Conservation (phyloP, 2,113 vertebrate species). For the Euleptes europaea region DNA sequence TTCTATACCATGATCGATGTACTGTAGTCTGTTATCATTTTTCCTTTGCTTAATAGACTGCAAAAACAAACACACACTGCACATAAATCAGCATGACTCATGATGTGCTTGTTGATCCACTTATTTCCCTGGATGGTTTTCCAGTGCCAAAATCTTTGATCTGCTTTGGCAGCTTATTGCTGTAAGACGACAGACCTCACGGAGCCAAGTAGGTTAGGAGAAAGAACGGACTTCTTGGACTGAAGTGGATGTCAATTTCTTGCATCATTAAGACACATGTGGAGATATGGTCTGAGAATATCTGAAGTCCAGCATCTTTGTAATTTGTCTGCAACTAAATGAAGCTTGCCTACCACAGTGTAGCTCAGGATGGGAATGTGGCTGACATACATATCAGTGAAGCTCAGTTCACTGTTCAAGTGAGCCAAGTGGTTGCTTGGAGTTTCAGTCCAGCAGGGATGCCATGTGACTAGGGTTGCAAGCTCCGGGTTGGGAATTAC, state of each 20-base stretch:
- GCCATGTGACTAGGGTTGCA: too few relatives aligned
- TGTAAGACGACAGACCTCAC: not conserved
- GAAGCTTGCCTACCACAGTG: too few relatives aligned
- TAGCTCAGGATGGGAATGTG: too few relatives aligned
- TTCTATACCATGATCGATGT: not conserved
- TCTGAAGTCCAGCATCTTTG: not conserved
- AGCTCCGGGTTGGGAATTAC: too few relatives aligned
- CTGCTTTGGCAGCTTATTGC: not conserved
- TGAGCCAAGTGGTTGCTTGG: too few relatives aligned
- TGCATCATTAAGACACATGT: not conserved
- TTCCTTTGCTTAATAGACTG: slow-evolving; percentile 4
- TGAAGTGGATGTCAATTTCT: not conserved
- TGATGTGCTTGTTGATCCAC: not conserved
- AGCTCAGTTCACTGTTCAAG: too few relatives aligned
- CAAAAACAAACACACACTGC: slow-evolving; percentile 27
- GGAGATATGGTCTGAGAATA: not conserved
- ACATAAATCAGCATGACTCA: slow-evolving; percentile 29
- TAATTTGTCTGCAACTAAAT: not conserved
- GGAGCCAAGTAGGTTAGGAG: slow-evolving; percentile 5
- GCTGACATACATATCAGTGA: too few relatives aligned
- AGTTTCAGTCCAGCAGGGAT: too few relatives aligned
- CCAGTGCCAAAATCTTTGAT: not conserved
- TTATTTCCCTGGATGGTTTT: slow-evolving; percentile 34
- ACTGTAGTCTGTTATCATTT: not conserved
- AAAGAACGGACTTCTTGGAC: not conserved